Evolutionary conservation across 2,113 vertebrate species (phyloP), one percentile per base, ranked within the genome.

Genomic region (Telmatochromis sp.): DNA sequence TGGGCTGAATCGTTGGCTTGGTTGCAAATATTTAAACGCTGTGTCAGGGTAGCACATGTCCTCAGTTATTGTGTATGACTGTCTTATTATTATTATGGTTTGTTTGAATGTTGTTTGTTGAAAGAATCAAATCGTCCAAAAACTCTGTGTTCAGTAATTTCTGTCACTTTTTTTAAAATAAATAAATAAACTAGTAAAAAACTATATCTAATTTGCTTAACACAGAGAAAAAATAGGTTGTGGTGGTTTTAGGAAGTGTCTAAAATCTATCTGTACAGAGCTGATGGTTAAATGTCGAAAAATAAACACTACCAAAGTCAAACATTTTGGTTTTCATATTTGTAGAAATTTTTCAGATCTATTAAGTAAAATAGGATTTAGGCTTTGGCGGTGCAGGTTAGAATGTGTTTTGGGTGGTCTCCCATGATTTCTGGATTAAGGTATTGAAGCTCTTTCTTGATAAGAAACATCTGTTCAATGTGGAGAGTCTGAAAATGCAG

Each of bases 1-100:
- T 86, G 55, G 35, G 63, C 63, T 68, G 11, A 40, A 68, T 21
- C 11, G 33, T 21, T 68, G 63, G 42, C 57, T 35, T 21, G 82
- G 31, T 86, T 47, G 33, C 12, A 87, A 96, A 94, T 95, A 88
- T 82, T 95, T 28, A n/a, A 14, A 84, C 35, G 5, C 75, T 87
- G 37, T 51, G 86, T 94, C 91, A 93, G 45, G 79, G 19, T 71
- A 40, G 28, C 54, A 57, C 23, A 21, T 60, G 28, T 58, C 10
- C 33, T 80, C 8, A 10, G 9, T 23, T 47, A 5, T 31, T 57
- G 3, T 26, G 11, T 13, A 23, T 7, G 19, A 26, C 37, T 60
- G 21, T 45, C 15, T 26, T 7, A 1, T 60, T 40, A 0, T 40
- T 40, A 1, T 68, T 37, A 68, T 37, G 11, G 63, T 60, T 9